These are phyloP conservation scores for Mythimna impura DNA, from an alignment of 2,888 invertebrate species.

Conservation along the genomic window DNA sequence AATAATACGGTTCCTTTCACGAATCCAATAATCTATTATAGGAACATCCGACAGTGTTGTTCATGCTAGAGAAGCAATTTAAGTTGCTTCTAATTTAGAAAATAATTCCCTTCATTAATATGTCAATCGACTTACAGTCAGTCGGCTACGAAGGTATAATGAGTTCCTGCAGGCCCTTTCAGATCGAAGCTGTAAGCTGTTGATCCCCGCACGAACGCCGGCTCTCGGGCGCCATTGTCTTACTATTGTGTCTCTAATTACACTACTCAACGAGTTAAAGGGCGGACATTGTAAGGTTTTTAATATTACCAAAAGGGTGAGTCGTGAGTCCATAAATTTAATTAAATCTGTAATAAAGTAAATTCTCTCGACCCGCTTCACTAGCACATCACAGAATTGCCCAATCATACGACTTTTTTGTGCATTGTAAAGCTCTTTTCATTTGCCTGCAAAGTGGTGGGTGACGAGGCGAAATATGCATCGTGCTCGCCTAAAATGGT, in stretches of 20 bases:
- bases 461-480: conserved; percentile 40
- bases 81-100: conserved; percentile 47
- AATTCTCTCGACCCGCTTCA: conserved; percentile 35
- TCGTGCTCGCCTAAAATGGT: conserved; percentile 21
- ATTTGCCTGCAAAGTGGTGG: conserved; percentile 33
- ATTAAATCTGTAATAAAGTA: conserved; percentile 51
- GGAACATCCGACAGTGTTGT: conserved; percentile 28
- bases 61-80: conserved; percentile 44
- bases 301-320: conserved; percentile 54
- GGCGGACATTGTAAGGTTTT: conserved; percentile 52
- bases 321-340: conserved; percentile 42
- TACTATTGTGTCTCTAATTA: too few relatives aligned
- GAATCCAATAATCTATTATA: conserved; percentile 23
- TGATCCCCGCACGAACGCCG: too few relatives aligned
- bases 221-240: too few relatives aligned
- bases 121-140: conserved; percentile 52
- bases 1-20: conserved; percentile 12
- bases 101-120: conserved; percentile 52
- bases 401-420: conserved; percentile 36
- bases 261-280: too few relatives aligned
- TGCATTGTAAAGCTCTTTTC: conserved; percentile 42
- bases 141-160: conserved; percentile 53
- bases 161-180: conserved; percentile 57
- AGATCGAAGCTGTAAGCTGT: conserved; percentile 49
- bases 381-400: conserved; percentile 31